Evolutionary conservation across 2,888 invertebrate species (phyloP), one percentile per base, ranked within the genome.

Genomic region (Polydrusus cervinus): DNA sequence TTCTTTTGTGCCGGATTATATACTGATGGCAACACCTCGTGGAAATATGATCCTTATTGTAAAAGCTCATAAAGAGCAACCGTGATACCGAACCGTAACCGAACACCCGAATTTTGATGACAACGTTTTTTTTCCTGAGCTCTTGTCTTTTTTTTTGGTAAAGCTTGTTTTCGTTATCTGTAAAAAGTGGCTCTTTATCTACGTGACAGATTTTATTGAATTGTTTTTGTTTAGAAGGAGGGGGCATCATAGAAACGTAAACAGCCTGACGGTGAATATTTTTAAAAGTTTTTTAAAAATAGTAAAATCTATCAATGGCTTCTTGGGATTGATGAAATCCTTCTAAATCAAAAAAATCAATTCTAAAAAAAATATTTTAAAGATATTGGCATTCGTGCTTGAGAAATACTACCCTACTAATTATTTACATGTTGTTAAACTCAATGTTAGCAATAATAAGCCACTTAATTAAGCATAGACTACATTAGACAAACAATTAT

Each of bases 1-100:
- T 83, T 80, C 83, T 83, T 84, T 86, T 86, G 85, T 86, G 79
- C 82, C 79, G 84, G 87, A 86, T 87, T 86, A 86, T 82, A 82
- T 83, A 81, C 82, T 80, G 77, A 70, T 62, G 80, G 82, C 82
- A 83, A 85, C 84, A 84, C 85, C 84, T 85, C 84, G 79, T 75
- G 82, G 85, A 85, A 86, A 86, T 83, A 82, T 82, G 85, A 86
- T 82, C 83, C 82, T 80, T 82, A 80, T 80, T 80, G 81, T 82
- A 80, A 79, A 79, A 79, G 80, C 18, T 81, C 82, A 80, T 83
- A 83, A 82, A 83, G 81, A 81, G 65, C 38, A 64, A 74, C 47
- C 71, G 62, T 65, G 70, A 65, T 65, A 71, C 62, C 40, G 34
- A 62, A 72, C 77, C 76, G 83, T 80, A 83, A 84, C 79, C 81